Percentiles rank a stretch among this genome's conserved stretches.
These are phyloP conservation scores for Halotydeus destructor DNA, from an alignment of 1,140 invertebrate genomes.

Conservation along the genomic window DNA sequence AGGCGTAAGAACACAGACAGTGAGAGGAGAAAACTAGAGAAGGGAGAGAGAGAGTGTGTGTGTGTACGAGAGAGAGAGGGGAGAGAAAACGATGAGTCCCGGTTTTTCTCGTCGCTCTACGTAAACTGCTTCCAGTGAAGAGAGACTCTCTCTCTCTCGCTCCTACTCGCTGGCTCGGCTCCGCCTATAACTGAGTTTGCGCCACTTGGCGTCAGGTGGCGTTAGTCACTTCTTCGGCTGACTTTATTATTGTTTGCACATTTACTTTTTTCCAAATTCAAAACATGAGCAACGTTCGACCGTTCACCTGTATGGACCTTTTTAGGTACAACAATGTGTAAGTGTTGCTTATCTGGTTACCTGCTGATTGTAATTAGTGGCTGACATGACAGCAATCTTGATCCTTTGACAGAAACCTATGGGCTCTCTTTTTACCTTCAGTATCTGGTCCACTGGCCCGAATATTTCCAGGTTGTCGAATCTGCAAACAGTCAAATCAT, in stretches of 20 bases:
- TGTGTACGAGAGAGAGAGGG: too few relatives aligned
- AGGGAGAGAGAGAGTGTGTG: too few relatives aligned
- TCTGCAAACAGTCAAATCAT: slow-evolving; percentile 85
- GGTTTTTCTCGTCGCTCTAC: too few relatives aligned
- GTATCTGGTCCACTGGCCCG: slow-evolving; percentile 95
- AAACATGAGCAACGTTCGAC: slow-evolving; percentile 71
- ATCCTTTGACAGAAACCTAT: slow-evolving; percentile 92
- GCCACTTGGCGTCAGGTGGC: background rate
- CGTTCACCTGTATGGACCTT: slow-evolving; percentile 81
- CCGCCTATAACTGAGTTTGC: background rate
- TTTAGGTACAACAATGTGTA: slow-evolving; percentile 91
- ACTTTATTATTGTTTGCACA: background rate
- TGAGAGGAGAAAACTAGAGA: too few relatives aligned
- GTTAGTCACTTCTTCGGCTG: background rate
- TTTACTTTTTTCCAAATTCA: background rate
- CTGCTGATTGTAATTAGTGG: slow-evolving; percentile 10
- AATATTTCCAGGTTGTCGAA: slow-evolving; percentile 92
- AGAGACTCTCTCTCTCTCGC: background rate
- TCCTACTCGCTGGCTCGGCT: background rate
- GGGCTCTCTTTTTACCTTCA: slow-evolving; percentile 92
- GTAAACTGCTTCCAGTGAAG: too few relatives aligned
- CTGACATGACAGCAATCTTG: slow-evolving; percentile 42
- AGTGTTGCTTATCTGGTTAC: slow-evolving; percentile 25
- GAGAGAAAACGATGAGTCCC: too few relatives aligned
- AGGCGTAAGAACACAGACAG: too few relatives aligned